phyloP scores from a whole-genome alignment of 2,797 vertebrate genomes.

The Scolopax rusticola region DNA sequence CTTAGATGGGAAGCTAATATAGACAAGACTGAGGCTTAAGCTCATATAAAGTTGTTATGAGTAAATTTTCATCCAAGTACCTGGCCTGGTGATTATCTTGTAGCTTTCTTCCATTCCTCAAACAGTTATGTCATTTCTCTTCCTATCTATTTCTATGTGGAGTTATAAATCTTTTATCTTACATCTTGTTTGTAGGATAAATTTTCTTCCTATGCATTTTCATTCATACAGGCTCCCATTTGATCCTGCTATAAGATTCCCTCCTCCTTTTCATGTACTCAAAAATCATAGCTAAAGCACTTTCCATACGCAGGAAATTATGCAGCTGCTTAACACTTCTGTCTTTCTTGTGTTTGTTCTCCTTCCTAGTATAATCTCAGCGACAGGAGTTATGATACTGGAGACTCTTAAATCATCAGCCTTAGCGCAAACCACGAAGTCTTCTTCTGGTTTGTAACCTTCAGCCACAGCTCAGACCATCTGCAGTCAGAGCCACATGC shows the following conservation, averaged over 20 bases:
- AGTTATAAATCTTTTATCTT: neutral
- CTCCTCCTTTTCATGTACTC: neutral
- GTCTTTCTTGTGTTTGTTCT: slow-evolving; percentile 13
- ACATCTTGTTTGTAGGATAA: neutral
- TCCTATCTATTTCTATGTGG: neutral
- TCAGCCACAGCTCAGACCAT: neutral
- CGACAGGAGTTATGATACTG: slow-evolving; percentile 6
- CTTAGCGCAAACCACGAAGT: neutral
- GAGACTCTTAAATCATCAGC: slow-evolving; percentile 25
- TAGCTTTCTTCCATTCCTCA: neutral
- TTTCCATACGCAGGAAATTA: slow-evolving; percentile 24
- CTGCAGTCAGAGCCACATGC: neutral
- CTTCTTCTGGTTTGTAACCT: neutral
- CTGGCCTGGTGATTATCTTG: neutral
- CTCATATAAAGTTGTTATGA: neutral
- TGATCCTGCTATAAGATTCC: neutral
- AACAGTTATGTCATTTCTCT: neutral
- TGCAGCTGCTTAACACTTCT: slow-evolving; percentile 12
- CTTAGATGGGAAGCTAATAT: neutral
- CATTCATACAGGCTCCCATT: neutral
- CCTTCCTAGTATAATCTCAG: neutral
- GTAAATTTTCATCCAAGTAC: neutral
- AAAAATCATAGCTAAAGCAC: neutral
- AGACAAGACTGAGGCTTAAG: neutral
- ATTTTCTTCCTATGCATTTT: neutral